Percentiles rank a stretch among this genome's conserved stretches.
Conservation (phyloP, 2,888 invertebrate species). For the Steinernema scapterisci region DNA sequence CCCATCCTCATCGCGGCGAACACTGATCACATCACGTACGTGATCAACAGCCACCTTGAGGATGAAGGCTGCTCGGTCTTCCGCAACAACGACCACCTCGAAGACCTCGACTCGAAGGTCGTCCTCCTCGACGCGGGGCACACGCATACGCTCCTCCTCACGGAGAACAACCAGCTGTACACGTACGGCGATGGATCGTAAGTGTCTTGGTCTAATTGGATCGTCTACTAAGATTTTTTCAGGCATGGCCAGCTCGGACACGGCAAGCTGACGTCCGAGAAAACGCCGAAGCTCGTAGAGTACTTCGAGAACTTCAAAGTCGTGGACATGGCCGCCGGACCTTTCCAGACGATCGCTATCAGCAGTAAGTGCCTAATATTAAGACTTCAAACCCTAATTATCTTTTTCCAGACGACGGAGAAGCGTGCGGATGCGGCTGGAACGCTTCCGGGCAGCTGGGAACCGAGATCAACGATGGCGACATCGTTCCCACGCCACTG, state of each 20-base stretch:
- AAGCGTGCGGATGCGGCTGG: constrained; percentile 21
- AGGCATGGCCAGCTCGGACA: constrained; percentile 8
- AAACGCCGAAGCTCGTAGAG: not conserved
- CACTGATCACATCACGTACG: not conserved
- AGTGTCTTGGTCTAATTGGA: not conserved
- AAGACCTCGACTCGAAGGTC: not conserved
- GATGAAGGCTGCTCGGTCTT: constrained; percentile 18
- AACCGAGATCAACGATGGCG: not conserved
- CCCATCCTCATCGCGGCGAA: not conserved
- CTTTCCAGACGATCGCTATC: not conserved
- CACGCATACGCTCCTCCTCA: not conserved
- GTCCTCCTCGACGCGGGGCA: not conserved
- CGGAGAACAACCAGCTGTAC: constrained; percentile 15
- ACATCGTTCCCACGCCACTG: constrained; percentile 1
- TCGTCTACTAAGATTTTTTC: not conserved
- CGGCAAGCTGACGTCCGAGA: not conserved
- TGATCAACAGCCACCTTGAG: constrained; percentile 25
- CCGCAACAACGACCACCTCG: constrained; percentile 13
- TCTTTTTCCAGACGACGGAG: not conserved
- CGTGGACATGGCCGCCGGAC: constrained; percentile 16
- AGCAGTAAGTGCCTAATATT: not conserved
- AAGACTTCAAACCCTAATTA: not conserved
- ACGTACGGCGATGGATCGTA: not conserved
- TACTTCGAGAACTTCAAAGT: constrained; percentile 11
- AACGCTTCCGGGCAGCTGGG: not conserved